These are phyloP conservation scores for Branchipolynoe longqiensis DNA, from an alignment of 2,888 invertebrate genomes.

Conservation along the genomic window DNA sequence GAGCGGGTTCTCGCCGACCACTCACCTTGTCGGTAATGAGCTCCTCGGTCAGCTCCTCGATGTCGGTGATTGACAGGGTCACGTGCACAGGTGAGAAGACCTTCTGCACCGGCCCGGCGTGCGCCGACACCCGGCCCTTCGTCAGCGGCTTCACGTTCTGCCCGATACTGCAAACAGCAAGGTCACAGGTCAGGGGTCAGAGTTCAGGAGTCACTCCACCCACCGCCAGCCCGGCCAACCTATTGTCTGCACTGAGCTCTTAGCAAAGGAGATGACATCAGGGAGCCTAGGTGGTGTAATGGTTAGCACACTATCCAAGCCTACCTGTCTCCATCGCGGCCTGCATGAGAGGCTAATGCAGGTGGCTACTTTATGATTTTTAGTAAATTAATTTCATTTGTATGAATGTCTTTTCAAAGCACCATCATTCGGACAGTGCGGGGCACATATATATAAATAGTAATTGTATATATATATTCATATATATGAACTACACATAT, in stretches of 20 bases:
- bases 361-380: too few relatives aligned
- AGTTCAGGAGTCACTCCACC: too few relatives aligned
- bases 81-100: conserved; percentile 78
- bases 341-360: too few relatives aligned
- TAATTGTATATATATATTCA: too few relatives aligned
- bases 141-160: conserved; percentile 77
- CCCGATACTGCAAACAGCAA: conserved; percentile 77
- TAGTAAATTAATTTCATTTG: neutral
- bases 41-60: conserved; percentile 74
- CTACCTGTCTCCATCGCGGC: neutral
- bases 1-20: too few relatives aligned
- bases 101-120: conserved; percentile 76
- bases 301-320: neutral
- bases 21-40: conserved; percentile 78
- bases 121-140: conserved; percentile 79
- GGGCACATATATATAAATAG: too few relatives aligned
- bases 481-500: too few relatives aligned
- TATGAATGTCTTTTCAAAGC: neutral
- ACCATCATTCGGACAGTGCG: too few relatives aligned
- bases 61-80: conserved; percentile 74
- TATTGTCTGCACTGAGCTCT: neutral
- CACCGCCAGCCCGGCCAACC: neutral
- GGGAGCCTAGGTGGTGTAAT: neutral
- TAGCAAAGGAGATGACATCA: too few relatives aligned
- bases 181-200: too few relatives aligned